phyloP scores from a whole-genome alignment of 2,797 vertebrate genomes.

The Sebastes ruberrimus region DNA sequence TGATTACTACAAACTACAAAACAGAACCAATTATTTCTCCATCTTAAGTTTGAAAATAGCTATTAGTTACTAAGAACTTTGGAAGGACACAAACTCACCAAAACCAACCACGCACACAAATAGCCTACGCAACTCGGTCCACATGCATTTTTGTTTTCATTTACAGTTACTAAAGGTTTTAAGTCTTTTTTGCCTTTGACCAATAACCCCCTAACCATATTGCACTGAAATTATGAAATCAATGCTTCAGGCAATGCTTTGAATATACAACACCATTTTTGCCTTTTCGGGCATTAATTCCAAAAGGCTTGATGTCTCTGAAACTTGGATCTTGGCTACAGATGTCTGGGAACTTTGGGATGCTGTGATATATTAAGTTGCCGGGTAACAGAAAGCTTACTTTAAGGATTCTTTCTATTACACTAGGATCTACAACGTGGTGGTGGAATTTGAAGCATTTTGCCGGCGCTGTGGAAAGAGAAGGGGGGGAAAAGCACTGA shows the following conservation, averaged over 20 bases:
- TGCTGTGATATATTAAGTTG: conserved; percentile 70
- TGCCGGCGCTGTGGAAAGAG: conserved; percentile 68
- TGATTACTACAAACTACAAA: neutral
- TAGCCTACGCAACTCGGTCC: neutral
- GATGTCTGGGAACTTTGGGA: conserved; percentile 62
- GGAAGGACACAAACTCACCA: neutral
- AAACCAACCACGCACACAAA: neutral
- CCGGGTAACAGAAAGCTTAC: conserved; percentile 64
- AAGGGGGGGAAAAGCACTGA: conserved; percentile 50
- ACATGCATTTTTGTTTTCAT: neutral
- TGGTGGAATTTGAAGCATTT: conserved; percentile 84
- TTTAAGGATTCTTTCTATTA: conserved; percentile 66
- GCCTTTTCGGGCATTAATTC: conserved; percentile 28
- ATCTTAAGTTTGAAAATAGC: neutral
- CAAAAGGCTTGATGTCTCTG: conserved; percentile 22
- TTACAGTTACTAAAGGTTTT: neutral
- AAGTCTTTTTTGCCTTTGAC: neutral
- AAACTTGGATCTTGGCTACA: conserved; percentile 38
- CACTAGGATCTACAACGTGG: conserved; percentile 57
- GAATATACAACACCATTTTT: neutral
- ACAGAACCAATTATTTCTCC: neutral
- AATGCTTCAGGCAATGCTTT: neutral
- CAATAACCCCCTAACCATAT: neutral
- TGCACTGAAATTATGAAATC: conserved; percentile 9
- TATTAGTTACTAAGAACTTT: neutral